These are phyloP conservation scores for Ligdia adustata DNA, from an alignment of 2,888 invertebrate genomes.

Conservation along the genomic window DNA sequence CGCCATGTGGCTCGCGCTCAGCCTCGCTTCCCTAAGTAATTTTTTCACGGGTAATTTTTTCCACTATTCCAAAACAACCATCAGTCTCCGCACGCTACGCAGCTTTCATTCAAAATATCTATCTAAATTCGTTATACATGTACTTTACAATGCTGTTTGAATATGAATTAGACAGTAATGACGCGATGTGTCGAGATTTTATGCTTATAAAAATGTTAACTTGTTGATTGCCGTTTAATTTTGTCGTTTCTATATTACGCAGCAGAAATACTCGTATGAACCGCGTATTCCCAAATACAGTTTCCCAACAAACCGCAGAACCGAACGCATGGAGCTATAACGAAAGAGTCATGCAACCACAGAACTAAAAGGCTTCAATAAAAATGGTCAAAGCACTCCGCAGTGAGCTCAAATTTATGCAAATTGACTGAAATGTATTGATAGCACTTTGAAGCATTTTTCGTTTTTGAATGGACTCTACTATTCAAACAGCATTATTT, in stretches of 20 bases:
- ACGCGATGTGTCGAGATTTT: neutral
- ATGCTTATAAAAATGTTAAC: neutral
- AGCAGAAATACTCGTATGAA: neutral
- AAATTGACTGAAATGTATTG: constrained; percentile 72
- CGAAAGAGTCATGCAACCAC: constrained; percentile 50
- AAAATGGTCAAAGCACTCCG: constrained; percentile 65
- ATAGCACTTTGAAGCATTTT: constrained; percentile 70
- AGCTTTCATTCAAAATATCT: constrained; percentile 67
- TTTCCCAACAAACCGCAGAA: constrained; percentile 30
- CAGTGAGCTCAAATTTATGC: constrained; percentile 66
- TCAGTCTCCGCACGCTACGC: constrained; percentile 55
- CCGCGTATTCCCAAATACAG: neutral
- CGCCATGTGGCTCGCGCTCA: constrained; percentile 73
- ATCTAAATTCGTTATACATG: neutral
- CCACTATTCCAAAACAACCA: constrained; percentile 71
- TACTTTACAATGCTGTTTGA: too few species aligned
- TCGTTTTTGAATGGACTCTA: constrained; percentile 49
- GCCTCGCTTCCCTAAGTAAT: constrained; percentile 61
- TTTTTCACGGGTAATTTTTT: constrained; percentile 75
- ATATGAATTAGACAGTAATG: neutral
- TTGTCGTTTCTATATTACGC: neutral
- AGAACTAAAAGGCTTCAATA: constrained; percentile 63
- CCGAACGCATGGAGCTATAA: constrained; percentile 32
- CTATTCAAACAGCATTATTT: constrained; percentile 18
- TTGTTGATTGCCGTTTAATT: neutral